phyloP scores from a whole-genome alignment of 1,140 invertebrate genomes.

The Colletes latitarsis region DNA sequence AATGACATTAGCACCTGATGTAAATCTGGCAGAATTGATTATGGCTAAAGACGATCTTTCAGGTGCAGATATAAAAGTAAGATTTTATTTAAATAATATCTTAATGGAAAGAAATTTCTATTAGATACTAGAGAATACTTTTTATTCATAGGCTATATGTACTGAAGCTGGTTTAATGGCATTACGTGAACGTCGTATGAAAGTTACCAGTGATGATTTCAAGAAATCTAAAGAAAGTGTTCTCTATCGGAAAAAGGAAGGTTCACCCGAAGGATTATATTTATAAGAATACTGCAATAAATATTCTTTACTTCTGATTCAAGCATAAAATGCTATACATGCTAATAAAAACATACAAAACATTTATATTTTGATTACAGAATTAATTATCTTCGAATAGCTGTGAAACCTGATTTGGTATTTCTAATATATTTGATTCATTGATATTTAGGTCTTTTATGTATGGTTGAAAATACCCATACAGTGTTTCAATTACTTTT shows the following conservation, averaged over 20 bases:
- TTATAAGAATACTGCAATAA: constrained; percentile 85
- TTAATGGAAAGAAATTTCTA: background rate
- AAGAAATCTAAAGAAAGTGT: constrained; percentile 99
- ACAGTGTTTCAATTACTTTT: constrained; percentile 59
- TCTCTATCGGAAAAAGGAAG: constrained; percentile 99
- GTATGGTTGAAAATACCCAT: constrained; percentile 66
- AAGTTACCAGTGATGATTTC: constrained; percentile 99
- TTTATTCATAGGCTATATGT: constrained; percentile 94
- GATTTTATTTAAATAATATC: constrained; percentile 11
- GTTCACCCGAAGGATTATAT: constrained; percentile 99
- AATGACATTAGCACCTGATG: constrained; percentile 98
- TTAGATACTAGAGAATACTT: constrained; percentile 8
- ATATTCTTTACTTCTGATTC: constrained; percentile 47
- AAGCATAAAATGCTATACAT: constrained; percentile 14
- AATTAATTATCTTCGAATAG: constrained; percentile 25
- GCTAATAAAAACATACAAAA: constrained; percentile 45
- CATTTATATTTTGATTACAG: background rate
- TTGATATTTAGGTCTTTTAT: constrained; percentile 59
- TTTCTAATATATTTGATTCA: background rate
- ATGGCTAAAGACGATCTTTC: constrained; percentile 99
- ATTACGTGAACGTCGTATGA: constrained; percentile 98
- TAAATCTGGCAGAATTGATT: constrained; percentile 98
- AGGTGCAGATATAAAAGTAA: constrained; percentile 94
- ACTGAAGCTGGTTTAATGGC: constrained; percentile 99
- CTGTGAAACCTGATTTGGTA: constrained; percentile 10